These are phyloP conservation scores for Asbolus verrucosus DNA, from an alignment of 1,140 invertebrate genomes.

Conservation along the genomic window DNA sequence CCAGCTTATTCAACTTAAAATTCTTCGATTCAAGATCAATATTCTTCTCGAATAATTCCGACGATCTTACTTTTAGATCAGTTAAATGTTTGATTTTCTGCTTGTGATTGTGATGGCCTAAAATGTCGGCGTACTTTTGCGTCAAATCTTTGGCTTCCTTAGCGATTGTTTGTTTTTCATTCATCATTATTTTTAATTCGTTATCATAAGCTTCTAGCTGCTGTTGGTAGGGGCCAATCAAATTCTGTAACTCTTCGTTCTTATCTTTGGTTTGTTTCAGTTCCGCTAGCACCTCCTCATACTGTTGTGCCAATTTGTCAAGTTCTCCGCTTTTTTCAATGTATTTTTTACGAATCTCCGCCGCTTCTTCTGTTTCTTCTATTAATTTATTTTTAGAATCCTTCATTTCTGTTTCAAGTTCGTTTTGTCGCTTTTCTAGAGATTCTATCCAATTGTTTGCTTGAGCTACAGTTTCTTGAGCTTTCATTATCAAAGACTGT, in stretches of 20 bases:
- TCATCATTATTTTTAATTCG: constrained; percentile 49
- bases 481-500: constrained; percentile 51
- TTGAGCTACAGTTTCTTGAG: not conserved
- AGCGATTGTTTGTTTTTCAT: constrained; percentile 53
- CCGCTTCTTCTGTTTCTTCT: constrained; percentile 54
- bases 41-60: constrained; percentile 53
- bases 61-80: constrained; percentile 73
- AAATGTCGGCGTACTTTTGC: constrained; percentile 71
- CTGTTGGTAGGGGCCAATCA: constrained; percentile 58
- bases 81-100: constrained; percentile 76
- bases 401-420: constrained; percentile 50
- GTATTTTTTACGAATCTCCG: constrained; percentile 59
- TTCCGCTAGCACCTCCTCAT: constrained; percentile 47
- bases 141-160: constrained; percentile 66
- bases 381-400: constrained; percentile 54
- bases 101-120: constrained; percentile 77
- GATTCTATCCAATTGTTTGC: constrained; percentile 29
- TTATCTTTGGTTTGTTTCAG: constrained; percentile 38
- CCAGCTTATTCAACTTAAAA: constrained; percentile 51
- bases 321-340: constrained; percentile 62
- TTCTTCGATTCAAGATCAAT: constrained; percentile 53
- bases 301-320: constrained; percentile 58
- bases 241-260: constrained; percentile 55
- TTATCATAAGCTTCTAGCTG: constrained; percentile 55
- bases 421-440: constrained; percentile 3